Conservation (phyloP, 2,797 vertebrate species). For the Huso huso region DNA sequence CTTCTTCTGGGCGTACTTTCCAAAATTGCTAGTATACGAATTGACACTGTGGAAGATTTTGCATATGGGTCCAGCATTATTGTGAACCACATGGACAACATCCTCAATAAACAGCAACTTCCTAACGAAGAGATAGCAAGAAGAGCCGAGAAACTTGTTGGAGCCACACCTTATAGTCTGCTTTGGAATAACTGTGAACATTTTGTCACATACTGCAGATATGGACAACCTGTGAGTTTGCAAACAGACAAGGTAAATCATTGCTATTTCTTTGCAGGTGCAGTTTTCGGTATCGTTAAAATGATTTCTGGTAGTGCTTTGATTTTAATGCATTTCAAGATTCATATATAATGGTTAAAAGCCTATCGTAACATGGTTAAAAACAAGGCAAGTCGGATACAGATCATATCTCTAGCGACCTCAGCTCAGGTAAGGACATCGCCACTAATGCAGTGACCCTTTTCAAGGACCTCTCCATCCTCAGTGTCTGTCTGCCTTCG, state of each 20-base stretch:
- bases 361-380: too few relatives aligned
- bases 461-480: too few relatives aligned
- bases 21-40: conserved; percentile 71
- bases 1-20: conserved; percentile 77
- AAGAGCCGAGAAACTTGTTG: conserved; percentile 73
- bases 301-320: too few relatives aligned
- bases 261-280: too few relatives aligned
- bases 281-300: too few relatives aligned
- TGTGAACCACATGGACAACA: conserved; percentile 69
- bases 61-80: conserved; percentile 73
- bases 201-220: conserved; percentile 86
- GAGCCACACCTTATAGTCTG: conserved; percentile 73
- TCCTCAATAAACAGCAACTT: conserved; percentile 47
- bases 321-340: too few relatives aligned
- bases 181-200: conserved; percentile 97
- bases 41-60: conserved; percentile 86
- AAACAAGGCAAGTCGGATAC: too few relatives aligned
- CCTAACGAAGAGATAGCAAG: conserved; percentile 64
- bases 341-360: too few relatives aligned
- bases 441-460: too few relatives aligned
- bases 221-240: conserved; percentile 63
- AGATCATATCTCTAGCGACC: too few relatives aligned
- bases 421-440: too few relatives aligned
- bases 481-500: too few relatives aligned
- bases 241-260: conserved; percentile 80